These are phyloP conservation scores for Vireo griseus DNA, from an alignment of 2,797 vertebrate species.

Conservation along the genomic window DNA sequence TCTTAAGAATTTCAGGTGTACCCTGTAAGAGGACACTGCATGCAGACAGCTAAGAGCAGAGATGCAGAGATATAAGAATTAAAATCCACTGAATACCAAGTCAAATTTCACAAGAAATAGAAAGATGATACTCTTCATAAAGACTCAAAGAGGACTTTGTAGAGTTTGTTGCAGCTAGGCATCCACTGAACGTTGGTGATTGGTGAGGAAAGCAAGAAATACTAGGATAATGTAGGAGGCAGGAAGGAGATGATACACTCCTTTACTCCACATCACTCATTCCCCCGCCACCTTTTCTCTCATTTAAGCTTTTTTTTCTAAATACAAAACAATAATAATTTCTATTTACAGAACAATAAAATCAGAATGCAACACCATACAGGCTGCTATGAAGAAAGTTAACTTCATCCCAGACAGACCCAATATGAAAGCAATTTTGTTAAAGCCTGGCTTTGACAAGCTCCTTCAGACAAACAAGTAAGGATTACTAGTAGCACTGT, in stretches of 20 bases:
- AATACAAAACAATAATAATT: background rate
- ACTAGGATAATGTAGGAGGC: background rate
- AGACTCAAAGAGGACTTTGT: background rate
- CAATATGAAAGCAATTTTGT: background rate
- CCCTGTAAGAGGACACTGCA: background rate
- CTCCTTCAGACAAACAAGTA: background rate
- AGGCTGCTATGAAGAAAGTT: background rate
- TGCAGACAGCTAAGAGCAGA: background rate
- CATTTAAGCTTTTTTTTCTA: background rate
- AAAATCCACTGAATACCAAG: background rate
- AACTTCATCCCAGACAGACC: background rate
- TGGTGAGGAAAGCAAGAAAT: background rate
- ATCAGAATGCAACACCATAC: rapidly evolving
- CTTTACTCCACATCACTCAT: background rate
- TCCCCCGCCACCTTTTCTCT: background rate
- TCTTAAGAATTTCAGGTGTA: background rate
- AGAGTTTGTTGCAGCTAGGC: background rate
- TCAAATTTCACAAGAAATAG: background rate
- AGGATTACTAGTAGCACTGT: background rate
- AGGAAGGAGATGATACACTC: background rate
- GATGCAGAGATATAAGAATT: background rate
- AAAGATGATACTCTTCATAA: background rate
- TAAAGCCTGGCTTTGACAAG: background rate
- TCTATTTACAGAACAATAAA: background rate
- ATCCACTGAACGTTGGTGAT: background rate